Evolutionary conservation across 2,113 vertebrate species (phyloP), one percentile per base, ranked within the genome.

Genomic region (Dascyllus trimaculatus): DNA sequence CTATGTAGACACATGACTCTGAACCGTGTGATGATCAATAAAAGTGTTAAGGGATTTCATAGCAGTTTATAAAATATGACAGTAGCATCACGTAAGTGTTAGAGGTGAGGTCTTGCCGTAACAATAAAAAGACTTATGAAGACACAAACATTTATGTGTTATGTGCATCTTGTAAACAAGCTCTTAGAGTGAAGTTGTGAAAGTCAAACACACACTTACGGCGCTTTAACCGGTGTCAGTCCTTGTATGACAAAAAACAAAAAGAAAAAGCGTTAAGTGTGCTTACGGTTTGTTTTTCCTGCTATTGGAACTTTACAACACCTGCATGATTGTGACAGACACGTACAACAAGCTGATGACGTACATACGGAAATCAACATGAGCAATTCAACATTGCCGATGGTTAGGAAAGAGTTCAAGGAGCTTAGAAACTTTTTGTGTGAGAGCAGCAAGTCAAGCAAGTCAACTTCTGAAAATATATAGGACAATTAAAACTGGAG

Each of bases 101-200:
- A 58, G 71, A 74, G 46, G 80, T 78, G 78, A 87, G 48, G 69
- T 82, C 65, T 81, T 78, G 87, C 71, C 58, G 59, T 59, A 81
- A 75, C 21, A 22, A 60, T 77, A 51, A 51, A 49, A 88, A 75
- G 71, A 80, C 72, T 80, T 56, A 76, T 59, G 76, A 81, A 71
- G 76, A 87, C 74, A 87, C 81, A 85, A 79, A 83, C 60, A 35
- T 76, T 66, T 75, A 66, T 73, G 81, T 81, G 80, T 74, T 70
- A 88, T 78, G 88, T 87, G 79, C 80, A 73, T 85, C 74, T 87
- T 90, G 91, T 93, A 93, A 93, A 93, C 90, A 89, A 89, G 86
- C 91, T 91, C 79, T 88, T 71, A 26, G 54, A 71, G 85, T 87
- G 86, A 86, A 80, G 71, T 75, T 7, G 62, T 80, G 81, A 79